These are phyloP conservation scores for Acronicta alni DNA, from an alignment of 2,888 invertebrate species.

Conservation along the genomic window DNA sequence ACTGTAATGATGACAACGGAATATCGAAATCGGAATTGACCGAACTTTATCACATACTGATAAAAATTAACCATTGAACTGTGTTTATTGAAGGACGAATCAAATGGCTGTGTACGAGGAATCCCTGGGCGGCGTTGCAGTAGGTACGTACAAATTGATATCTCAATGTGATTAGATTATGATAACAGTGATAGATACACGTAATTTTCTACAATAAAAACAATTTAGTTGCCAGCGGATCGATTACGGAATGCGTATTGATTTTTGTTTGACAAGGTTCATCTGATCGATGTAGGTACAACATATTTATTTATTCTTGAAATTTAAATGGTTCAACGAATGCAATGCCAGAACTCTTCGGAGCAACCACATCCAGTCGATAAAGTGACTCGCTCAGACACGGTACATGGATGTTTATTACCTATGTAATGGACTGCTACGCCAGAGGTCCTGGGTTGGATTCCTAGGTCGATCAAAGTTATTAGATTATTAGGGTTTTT, in stretches of 20 bases:
- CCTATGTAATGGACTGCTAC: not conserved
- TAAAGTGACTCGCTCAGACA: conserved; percentile 19
- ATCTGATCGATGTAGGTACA: no score
- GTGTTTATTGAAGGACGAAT: conserved; percentile 76
- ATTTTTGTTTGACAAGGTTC: not conserved
- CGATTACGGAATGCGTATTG: not conserved
- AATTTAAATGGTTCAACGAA: conserved; percentile 27
- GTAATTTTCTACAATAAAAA: not conserved
- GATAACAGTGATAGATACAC: not conserved
- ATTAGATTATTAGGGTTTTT: no score
- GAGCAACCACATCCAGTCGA: conserved; percentile 11
- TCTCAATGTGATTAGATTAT: conserved; percentile 1
- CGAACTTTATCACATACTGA: no score
- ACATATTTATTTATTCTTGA: no score
- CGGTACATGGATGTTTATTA: not conserved
- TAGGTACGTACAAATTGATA: conserved; percentile 65
- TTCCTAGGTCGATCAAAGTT: no score
- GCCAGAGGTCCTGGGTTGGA: no score
- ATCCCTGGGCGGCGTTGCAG: conserved; percentile 63
- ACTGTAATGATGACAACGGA: no score
- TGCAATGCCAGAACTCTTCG: conserved; percentile 23
- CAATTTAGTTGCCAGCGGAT: not conserved
- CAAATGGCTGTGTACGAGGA: conserved; percentile 79
- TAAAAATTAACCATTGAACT: conserved; percentile 28
- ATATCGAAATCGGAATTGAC: no score